A percentile compares a stretch with the other conserved stretches of the same genome.
These are phyloP conservation scores for Ophion slaviceki DNA, from an alignment of 2,888 invertebrate genomes.

Conservation along the genomic window DNA sequence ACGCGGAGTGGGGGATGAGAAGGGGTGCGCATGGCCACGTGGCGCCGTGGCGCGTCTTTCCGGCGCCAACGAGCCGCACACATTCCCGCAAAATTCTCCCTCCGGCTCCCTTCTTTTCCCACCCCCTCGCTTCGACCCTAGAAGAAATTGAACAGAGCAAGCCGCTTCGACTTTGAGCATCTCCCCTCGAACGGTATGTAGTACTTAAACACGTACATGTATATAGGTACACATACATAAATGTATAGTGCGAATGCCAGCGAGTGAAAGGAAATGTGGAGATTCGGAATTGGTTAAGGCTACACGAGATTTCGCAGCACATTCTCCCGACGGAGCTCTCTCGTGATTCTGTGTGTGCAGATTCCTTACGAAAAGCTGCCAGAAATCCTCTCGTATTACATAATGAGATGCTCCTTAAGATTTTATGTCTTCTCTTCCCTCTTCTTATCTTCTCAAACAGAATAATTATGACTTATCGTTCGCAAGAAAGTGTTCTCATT, in stretches of 20 bases:
- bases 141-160: conserved; percentile 29
- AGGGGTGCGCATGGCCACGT: conserved; percentile 80
- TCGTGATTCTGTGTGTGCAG: conserved; percentile 8
- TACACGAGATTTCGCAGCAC: conserved; percentile 38
- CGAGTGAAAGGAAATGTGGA: conserved; percentile 35
- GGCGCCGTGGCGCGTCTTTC: conserved; percentile 83
- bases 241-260: conserved; percentile 16
- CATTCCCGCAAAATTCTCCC: conserved; percentile 66
- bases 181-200: conserved; percentile 35
- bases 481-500: not conserved
- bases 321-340: not conserved
- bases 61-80: conserved; percentile 81
- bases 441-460: not conserved
- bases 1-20: conserved; percentile 52
- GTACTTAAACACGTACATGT: conserved; percentile 4
- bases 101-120: conserved; percentile 53
- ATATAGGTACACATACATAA: conserved; percentile 10
- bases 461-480: not conserved
- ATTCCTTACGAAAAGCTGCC: conserved; percentile 20
- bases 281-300: conserved; percentile 42
- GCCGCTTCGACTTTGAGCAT: conserved; percentile 50
- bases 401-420: conserved; percentile 13
- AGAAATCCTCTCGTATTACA: conserved; percentile 18
- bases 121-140: conserved; percentile 14
- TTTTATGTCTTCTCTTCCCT: not conserved